Evolutionary conservation across 2,113 vertebrate species (phyloP).

Genomic region (Dasyurus viverrinus): DNA sequence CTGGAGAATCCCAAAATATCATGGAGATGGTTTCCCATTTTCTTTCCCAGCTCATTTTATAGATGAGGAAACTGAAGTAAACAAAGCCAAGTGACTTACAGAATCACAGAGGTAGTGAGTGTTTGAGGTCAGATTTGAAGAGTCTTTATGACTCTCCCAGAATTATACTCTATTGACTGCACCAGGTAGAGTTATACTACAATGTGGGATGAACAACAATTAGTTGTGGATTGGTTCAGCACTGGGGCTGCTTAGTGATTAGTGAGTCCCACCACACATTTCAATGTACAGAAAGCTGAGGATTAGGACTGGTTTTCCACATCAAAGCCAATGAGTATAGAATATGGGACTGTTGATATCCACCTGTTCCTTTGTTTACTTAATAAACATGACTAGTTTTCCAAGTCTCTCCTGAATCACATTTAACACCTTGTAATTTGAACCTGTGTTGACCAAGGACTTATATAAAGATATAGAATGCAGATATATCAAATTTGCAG

Average conservation of each 20-base stretch:
- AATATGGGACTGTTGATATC: neutral
- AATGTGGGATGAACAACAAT: neutral
- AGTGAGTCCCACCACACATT: neutral
- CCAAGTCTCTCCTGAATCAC: neutral
- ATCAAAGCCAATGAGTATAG: neutral
- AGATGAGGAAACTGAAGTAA: no score
- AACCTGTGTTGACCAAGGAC: neutral
- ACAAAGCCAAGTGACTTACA: no score
- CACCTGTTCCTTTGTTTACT: neutral
- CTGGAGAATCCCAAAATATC: no score
- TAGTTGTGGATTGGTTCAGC: neutral
- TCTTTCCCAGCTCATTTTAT: no score
- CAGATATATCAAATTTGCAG: neutral
- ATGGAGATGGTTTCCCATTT: no score
- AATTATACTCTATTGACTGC: no score
- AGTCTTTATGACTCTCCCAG: no score
- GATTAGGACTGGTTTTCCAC: neutral
- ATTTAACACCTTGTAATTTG: neutral
- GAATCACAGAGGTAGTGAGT: no score
- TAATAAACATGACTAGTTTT: neutral
- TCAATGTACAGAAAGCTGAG: neutral
- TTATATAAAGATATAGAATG: neutral
- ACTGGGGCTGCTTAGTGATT: no score
- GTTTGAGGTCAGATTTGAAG: no score
- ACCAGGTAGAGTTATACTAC: neutral